These are phyloP conservation scores for Condylostylus longicornis DNA, from an alignment of 1,140 invertebrate species.

Conservation along the genomic window DNA sequence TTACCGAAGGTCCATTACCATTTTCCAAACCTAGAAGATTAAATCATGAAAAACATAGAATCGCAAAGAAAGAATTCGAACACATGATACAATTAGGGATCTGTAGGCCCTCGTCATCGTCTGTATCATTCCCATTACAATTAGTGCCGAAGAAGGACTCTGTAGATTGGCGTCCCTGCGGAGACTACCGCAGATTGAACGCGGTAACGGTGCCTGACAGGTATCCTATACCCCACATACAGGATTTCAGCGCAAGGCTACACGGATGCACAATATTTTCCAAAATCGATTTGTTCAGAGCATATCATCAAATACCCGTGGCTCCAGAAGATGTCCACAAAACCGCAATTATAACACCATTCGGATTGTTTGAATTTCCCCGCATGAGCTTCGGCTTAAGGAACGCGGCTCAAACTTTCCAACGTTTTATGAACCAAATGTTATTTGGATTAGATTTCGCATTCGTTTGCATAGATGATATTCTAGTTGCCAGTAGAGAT, in stretches of 20 bases:
- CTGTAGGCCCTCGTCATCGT: conserved; percentile 19
- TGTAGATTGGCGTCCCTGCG: conserved; percentile 23
- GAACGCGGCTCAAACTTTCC: conserved; percentile 14
- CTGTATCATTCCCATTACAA: conserved; percentile 34
- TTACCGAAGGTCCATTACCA: conserved; percentile 22
- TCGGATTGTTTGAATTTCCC: conserved; percentile 20
- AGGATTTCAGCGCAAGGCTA: conserved; percentile 23
- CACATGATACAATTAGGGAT: conserved; percentile 18
- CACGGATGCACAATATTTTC: conserved; percentile 29
- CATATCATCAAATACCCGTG: conserved; percentile 34
- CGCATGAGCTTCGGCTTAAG: conserved; percentile 19
- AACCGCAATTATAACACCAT: conserved; percentile 26
- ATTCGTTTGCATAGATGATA: conserved; percentile 28
- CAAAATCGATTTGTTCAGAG: conserved; percentile 32
- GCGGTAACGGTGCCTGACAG: conserved; percentile 22
- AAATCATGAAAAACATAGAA: conserved; percentile 16
- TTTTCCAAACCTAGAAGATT: conserved; percentile 20
- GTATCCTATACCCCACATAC: conserved; percentile 21
- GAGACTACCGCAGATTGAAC: conserved; percentile 35
- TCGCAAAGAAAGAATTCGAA: conserved; percentile 14
- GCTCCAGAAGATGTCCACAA: conserved; percentile 21
- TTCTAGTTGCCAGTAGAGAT: no score
- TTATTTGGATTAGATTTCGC: conserved; percentile 8
- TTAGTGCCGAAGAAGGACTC: conserved; percentile 30
- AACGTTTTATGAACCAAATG: conserved; percentile 2